phyloP scores from a whole-genome alignment of 2,797 vertebrate genomes.

The Myotis findleyi region DNA sequence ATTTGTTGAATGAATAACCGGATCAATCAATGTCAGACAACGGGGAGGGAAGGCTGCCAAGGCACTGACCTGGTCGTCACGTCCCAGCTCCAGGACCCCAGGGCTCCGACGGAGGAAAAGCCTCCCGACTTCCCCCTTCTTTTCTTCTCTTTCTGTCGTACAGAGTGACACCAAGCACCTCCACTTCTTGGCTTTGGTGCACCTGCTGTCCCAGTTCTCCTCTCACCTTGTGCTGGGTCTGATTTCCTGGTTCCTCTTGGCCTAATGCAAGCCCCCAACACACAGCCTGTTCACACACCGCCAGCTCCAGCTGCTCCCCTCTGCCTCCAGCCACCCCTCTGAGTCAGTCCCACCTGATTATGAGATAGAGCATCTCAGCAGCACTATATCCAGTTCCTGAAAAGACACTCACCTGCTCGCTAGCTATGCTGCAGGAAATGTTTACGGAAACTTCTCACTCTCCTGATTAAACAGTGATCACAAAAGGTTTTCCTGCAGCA shows the following conservation, averaged over 20 bases:
- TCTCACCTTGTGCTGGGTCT: background rate
- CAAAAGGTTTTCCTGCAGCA: background rate
- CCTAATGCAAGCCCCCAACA: background rate
- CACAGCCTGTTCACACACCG: background rate
- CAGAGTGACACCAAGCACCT: background rate
- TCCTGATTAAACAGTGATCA: background rate
- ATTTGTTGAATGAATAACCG: background rate
- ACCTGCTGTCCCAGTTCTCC: background rate
- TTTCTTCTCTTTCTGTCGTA: background rate
- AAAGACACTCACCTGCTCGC: background rate
- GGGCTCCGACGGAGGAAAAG: background rate
- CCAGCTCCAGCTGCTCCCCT: background rate
- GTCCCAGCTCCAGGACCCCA: background rate
- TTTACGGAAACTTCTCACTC: background rate
- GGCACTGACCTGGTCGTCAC: background rate
- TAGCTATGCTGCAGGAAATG: background rate
- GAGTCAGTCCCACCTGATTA: background rate
- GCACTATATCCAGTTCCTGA: rapidly evolving
- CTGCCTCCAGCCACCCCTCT: background rate
- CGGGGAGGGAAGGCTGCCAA: background rate
- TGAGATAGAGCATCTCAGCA: background rate
- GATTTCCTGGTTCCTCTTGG: background rate
- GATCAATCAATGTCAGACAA: background rate
- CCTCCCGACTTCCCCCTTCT: background rate
- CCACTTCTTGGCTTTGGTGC: background rate